Percentiles rank a stretch among this genome's conserved stretches.
These are phyloP conservation scores for Actinia equina DNA, from an alignment of 64 coral and sea anemone genomes.

Conservation along the genomic window DNA sequence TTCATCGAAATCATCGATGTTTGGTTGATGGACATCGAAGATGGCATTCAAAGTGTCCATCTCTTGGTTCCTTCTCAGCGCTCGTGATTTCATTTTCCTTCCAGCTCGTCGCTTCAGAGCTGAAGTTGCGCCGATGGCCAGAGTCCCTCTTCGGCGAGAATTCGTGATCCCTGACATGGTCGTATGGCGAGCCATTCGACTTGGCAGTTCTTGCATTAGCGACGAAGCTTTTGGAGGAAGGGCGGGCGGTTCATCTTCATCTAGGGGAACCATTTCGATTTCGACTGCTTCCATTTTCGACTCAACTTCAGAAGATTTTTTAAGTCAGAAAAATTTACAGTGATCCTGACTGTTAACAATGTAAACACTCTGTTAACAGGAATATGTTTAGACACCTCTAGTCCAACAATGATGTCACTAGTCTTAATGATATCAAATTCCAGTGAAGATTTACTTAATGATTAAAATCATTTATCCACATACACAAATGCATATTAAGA, in stretches of 20 bases:
- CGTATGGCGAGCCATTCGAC: constrained; percentile 43
- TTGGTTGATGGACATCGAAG: background rate
- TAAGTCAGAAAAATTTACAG: background rate
- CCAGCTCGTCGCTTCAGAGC: constrained; percentile 26
- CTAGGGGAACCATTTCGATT: background rate
- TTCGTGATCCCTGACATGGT: constrained; percentile 32
- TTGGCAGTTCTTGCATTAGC: constrained; percentile 39
- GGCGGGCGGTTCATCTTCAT: background rate
- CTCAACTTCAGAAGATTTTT: background rate
- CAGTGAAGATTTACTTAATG: background rate
- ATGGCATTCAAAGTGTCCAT: background rate
- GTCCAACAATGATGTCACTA: background rate
- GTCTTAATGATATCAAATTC: background rate
- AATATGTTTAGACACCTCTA: background rate
- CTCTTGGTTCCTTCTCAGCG: background rate
- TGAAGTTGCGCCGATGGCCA: background rate
- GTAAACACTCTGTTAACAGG: background rate
- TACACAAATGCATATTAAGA: too few species aligned
- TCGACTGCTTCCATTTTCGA: background rate
- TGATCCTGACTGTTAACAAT: background rate
- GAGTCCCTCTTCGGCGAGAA: background rate
- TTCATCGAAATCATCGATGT: constrained; percentile 33
- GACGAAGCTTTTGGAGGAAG: constrained; percentile 13
- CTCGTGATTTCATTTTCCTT: constrained; percentile 20
- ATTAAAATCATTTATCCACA: too few species aligned